Percentiles rank a stretch among this genome's conserved stretches.
phyloP scores from a whole-genome alignment of 2,797 vertebrate genomes.

The Somateria mollissima region DNA sequence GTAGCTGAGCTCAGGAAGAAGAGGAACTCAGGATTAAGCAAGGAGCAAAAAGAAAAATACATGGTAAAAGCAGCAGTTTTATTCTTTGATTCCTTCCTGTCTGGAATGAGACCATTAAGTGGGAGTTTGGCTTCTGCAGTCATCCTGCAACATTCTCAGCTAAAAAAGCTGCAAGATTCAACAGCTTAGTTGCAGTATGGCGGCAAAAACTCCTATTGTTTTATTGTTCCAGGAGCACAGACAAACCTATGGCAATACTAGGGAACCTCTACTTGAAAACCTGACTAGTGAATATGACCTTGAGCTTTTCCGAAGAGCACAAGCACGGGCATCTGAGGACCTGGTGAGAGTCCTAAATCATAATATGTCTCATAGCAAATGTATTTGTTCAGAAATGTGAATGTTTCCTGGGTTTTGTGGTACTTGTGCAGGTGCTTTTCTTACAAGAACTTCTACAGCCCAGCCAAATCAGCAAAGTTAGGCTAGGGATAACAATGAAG shows the following conservation, averaged over 20 bases:
- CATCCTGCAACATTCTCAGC: neutral
- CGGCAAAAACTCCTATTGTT: neutral
- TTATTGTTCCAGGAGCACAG: conserved; percentile 85
- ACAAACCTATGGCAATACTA: conserved; percentile 86
- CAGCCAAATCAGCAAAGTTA: neutral
- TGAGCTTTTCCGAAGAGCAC: conserved; percentile 96
- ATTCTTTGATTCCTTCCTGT: neutral
- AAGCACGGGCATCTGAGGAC: conserved; percentile 95
- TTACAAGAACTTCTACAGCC: neutral
- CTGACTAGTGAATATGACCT: conserved; percentile 98
- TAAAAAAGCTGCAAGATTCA: neutral
- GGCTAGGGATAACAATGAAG: accelerated
- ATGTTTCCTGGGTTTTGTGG: neutral
- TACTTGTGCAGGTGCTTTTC: neutral
- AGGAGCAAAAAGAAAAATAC: conserved; percentile 98
- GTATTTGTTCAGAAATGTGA: neutral
- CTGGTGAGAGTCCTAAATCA: conserved; percentile 83
- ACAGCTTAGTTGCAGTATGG: neutral
- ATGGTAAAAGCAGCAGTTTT: conserved; percentile 81
- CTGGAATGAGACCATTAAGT: neutral
- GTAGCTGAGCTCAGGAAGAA: conserved; percentile 96
- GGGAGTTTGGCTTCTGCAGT: neutral
- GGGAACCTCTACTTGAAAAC: conserved; percentile 94
- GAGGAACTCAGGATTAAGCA: conserved; percentile 91
- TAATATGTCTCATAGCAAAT: neutral